Conservation (phyloP, 1,140 invertebrate genomes). For the Diprion similis region DNA sequence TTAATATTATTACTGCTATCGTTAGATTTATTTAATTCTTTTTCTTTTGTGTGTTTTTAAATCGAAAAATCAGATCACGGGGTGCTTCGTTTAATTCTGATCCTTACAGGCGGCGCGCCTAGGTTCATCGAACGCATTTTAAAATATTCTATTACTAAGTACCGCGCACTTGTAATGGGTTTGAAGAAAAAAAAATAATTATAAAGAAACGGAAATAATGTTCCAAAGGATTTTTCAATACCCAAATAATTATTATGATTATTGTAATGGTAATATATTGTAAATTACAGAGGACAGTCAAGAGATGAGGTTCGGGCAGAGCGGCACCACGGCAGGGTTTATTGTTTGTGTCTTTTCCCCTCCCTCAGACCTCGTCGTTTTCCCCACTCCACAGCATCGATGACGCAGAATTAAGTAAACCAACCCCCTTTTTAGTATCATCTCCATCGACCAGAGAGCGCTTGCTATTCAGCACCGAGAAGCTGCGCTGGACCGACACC, state of each 20-base stretch:
- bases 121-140: not conserved
- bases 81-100: constrained; percentile 17
- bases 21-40: constrained; percentile 16
- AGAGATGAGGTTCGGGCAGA: not conserved
- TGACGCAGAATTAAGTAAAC: not conserved
- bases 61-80: not conserved
- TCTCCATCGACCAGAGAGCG: constrained; percentile 35
- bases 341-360: constrained; percentile 34
- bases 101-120: constrained; percentile 23
- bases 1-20: not conserved
- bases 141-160: not conserved
- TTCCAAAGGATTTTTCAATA: no score
- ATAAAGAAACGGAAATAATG: no score
- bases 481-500: constrained; percentile 47
- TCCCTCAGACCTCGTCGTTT: constrained; percentile 30
- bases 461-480: constrained; percentile 22
- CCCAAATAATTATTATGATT: no score
- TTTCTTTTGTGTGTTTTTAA: constrained; percentile 16
- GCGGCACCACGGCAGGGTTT: constrained; percentile 33
- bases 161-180: no score
- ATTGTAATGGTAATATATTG: no score
- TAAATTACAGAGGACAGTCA: not conserved
- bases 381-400: no score
- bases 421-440: constrained; percentile 41
- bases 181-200: no score